phyloP scores from a whole-genome alignment of 1,140 invertebrate species.

The Drosophila eugracilis region DNA sequence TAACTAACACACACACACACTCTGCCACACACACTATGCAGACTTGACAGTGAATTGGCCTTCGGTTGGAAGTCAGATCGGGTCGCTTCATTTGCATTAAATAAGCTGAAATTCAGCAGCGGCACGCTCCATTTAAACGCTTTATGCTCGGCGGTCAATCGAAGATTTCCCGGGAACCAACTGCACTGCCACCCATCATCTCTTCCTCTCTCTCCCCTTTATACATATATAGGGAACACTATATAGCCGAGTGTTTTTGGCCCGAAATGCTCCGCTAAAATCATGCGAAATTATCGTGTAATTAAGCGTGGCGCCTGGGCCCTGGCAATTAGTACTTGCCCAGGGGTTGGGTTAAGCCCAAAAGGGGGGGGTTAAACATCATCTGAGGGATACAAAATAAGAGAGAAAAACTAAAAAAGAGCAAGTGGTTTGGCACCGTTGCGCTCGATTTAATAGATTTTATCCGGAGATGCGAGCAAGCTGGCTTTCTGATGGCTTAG shows the following conservation, averaged over 20 bases:
- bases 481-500: not conserved
- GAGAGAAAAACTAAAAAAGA: conserved; percentile 1
- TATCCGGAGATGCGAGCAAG: conserved; percentile 3
- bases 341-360: conserved; percentile 8
- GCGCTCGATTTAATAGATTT: conserved; percentile 29
- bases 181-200: conserved; percentile 33
- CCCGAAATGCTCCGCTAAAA: conserved; percentile 47
- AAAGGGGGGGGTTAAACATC: not conserved
- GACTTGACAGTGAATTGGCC: conserved; percentile 72
- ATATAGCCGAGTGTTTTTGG: conserved; percentile 21
- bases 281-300: conserved; percentile 82
- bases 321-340: conserved; percentile 44
- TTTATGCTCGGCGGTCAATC: conserved; percentile 67
- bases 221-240: not conserved
- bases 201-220: not conserved
- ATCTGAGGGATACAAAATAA: not conserved
- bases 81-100: conserved; percentile 84
- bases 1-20: conserved; percentile 1
- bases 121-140: conserved; percentile 73
- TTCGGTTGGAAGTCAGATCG: conserved; percentile 39
- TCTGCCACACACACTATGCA: conserved; percentile 23
- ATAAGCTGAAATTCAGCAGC: conserved; percentile 84
- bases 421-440: conserved; percentile 45
- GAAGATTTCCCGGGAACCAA: conserved; percentile 60
- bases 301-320: conserved; percentile 71